phyloP scores from a whole-genome alignment of 92 coral and sea anemone species.

The Montipora capitata region DNA sequence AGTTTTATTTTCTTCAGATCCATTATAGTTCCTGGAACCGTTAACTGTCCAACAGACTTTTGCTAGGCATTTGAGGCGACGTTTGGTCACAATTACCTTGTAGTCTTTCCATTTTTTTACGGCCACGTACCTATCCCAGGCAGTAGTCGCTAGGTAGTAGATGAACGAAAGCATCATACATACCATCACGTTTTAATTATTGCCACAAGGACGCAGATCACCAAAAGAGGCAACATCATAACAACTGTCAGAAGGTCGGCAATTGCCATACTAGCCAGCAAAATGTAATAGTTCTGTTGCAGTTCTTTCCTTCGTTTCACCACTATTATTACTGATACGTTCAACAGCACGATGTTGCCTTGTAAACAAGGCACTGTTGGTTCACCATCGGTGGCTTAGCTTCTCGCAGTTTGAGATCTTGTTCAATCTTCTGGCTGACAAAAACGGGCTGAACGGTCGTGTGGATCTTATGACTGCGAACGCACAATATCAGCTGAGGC shows the following conservation, averaged over 20 bases:
- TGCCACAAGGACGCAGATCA: background rate
- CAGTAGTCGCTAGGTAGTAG: background rate
- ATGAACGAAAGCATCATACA: background rate
- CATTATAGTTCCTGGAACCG: no score
- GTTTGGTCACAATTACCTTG: background rate
- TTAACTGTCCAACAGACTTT: background rate
- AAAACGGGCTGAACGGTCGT: no score
- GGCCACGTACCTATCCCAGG: conserved; percentile 11
- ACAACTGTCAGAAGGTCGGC: background rate
- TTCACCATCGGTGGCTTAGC: no score
- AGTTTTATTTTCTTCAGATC: background rate
- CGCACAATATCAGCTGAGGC: no score
- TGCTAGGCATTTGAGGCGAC: background rate
- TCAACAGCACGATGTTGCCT: background rate
- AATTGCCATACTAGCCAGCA: background rate
- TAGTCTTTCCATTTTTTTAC: background rate
- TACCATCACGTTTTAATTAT: background rate
- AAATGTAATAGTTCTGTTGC: background rate
- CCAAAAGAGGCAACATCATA: background rate
- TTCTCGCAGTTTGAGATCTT: no score
- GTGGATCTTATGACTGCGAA: no score
- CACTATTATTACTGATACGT: background rate
- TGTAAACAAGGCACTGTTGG: no score
- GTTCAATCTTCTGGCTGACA: no score
- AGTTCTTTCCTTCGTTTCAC: background rate